phyloP scores from a whole-genome alignment of 1,140 invertebrate species.

The Rhopalosiphum maidis region DNA sequence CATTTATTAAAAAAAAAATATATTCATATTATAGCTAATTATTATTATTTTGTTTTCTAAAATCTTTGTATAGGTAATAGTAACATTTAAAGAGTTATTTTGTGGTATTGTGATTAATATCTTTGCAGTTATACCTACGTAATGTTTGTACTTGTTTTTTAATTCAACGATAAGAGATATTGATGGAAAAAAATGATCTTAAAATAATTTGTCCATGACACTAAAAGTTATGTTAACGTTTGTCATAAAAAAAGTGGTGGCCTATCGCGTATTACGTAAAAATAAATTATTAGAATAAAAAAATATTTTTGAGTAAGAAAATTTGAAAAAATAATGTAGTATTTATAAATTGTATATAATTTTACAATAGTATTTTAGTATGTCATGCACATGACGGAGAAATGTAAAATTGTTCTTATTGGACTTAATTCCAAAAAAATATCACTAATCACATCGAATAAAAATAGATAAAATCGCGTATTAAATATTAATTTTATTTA shows the following conservation, averaged over 20 bases:
- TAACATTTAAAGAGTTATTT: neutral
- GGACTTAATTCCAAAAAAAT: neutral
- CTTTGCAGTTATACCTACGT: neutral
- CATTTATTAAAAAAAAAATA: neutral
- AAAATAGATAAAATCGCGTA: no score
- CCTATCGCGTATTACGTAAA: neutral
- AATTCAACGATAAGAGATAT: neutral
- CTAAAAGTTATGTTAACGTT: neutral
- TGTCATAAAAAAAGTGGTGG: neutral
- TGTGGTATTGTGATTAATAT: neutral
- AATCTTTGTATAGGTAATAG: neutral
- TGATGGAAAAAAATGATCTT: neutral
- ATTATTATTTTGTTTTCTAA: neutral
- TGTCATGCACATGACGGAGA: neutral
- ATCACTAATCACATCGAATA: no score
- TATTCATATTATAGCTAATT: no score
- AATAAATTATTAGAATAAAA: neutral
- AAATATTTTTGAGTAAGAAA: neutral
- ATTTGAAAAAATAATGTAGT: neutral
- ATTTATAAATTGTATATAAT: no score
- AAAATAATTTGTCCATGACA: neutral
- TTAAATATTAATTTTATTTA: no score
- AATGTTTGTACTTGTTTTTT: neutral
- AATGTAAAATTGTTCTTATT: neutral
- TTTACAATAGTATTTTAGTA: no score